Evolutionary conservation across 2,797 vertebrate species (phyloP).

Genomic region (Triplophysa bombifrons): DNA sequence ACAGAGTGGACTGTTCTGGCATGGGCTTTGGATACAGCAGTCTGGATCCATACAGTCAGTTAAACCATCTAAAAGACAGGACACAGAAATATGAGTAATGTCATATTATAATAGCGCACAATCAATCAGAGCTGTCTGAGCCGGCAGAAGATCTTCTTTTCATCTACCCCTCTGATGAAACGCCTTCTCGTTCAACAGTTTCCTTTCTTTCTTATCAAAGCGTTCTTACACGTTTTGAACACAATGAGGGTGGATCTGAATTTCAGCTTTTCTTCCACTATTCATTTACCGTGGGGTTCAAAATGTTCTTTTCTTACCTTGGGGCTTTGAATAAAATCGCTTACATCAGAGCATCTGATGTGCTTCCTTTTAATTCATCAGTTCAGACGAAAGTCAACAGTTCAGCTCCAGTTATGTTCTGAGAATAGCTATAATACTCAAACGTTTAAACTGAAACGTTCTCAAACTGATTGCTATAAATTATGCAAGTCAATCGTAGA

Average conservation of each 20-base stretch:
- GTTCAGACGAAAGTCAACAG: slow-evolving; percentile 33
- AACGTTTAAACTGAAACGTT: background rate
- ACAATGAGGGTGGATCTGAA: slow-evolving; percentile 28
- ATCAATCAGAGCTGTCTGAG: slow-evolving; percentile 30
- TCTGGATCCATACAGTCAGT: slow-evolving; percentile 98
- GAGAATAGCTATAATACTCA: slow-evolving; percentile 1
- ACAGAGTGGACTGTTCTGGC: slow-evolving; percentile 94
- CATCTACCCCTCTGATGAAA: slow-evolving; percentile 5
- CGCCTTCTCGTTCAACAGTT: background rate
- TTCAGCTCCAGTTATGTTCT: slow-evolving; percentile 14
- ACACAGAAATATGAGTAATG: slow-evolving; percentile 5
- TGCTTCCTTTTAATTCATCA: slow-evolving; percentile 2
- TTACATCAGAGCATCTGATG: background rate
- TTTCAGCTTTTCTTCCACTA: slow-evolving; percentile 13
- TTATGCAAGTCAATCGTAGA: background rate
- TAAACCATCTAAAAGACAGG: slow-evolving; percentile 86
- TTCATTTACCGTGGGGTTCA: background rate
- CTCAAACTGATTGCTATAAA: background rate
- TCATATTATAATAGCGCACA: slow-evolving; percentile 12
- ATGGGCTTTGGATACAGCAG: slow-evolving; percentile 95
- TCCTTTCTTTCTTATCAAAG: slow-evolving; percentile 30
- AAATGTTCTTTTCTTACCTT: slow-evolving; percentile 25
- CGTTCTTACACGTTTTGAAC: slow-evolving; percentile 12
- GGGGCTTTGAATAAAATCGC: slow-evolving; percentile 30
- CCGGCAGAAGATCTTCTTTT: slow-evolving; percentile 9